These are phyloP conservation scores for Latheticus oryzae DNA, from an alignment of 2,888 invertebrate species.

Conservation along the genomic window DNA sequence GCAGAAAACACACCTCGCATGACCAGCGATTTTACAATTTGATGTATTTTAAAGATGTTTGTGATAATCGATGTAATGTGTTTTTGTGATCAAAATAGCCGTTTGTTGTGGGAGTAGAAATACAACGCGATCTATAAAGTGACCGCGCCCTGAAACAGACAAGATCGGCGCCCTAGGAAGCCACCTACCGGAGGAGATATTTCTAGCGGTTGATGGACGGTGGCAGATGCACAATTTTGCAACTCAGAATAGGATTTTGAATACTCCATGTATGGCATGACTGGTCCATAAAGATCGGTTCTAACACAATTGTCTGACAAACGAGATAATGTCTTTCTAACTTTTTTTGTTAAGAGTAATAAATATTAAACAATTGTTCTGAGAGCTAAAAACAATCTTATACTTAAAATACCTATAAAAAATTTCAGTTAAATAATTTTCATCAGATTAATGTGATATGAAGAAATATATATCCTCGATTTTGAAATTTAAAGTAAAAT, in stretches of 20 bases:
- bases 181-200: conserved; percentile 22
- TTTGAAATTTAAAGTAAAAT: neutral
- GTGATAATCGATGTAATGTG: conserved; percentile 10
- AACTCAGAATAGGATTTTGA: too few species aligned
- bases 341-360: too few species aligned
- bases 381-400: too few species aligned
- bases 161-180: conserved; percentile 33
- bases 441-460: too few species aligned
- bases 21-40: conserved; percentile 11
- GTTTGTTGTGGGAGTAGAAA: conserved; percentile 1
- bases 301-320: too few species aligned
- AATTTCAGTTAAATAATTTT: too few species aligned
- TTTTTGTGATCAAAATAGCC: conserved; percentile 3
- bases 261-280: too few species aligned
- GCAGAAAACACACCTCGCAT: conserved; percentile 20
- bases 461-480: neutral
- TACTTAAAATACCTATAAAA: too few species aligned
- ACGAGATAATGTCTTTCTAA: too few species aligned
- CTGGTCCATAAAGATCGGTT: too few species aligned
- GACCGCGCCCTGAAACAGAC: conserved; percentile 26
- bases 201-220: conserved; percentile 13
- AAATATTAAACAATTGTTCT: too few species aligned
- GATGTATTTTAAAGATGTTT: conserved; percentile 7
- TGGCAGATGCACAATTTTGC: conserved; percentile 7
- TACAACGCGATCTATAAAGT: conserved; percentile 19